Evolutionary conservation across 2,797 vertebrate species (phyloP), one percentile per base, ranked within the genome.

Genomic region (Pampus argenteus): DNA sequence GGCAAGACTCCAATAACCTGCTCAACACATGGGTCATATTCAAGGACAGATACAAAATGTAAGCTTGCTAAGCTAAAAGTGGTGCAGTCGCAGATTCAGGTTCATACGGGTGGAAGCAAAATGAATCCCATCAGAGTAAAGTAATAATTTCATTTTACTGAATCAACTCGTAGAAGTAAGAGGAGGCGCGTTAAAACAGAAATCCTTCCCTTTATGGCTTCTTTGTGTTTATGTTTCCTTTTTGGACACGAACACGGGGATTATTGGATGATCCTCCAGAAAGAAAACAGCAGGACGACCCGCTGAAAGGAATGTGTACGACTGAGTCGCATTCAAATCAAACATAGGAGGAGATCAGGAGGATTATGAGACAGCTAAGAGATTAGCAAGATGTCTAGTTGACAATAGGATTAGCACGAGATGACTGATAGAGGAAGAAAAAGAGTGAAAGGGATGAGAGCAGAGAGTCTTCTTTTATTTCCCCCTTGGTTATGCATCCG

Each of bases 1-100:
- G 87, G 79, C 83, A 6, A 54, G 17, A 52, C 65, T 88, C 89
- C 89, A 87, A 45, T 66, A 81, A 84, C 76, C 83, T 86, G 85
- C 72, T 62, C 65, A 82, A 66, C 81, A 86, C 74, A 83, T 85
- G 85, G 64, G 29, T 51, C 80, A 70, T n/a, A 66, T 17, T 79
- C 64, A 55, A 60, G 18, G 29, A 51, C 55, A 22, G 42, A 71
- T 52, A 48, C 69, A 79, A 74, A 74, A 76, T 68, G 26, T 75
- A 61, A 57, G 18, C 64, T 50, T 34, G 34, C 47, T 68, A 44
- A 44, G 10, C 36, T 45, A 51, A 45, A 58, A 72, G 47, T 50
- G 15, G 6, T 56, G 26, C 18, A 36, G 26, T 44, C 26, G 23
- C n/a, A 42, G 45, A n/a, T n/a, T n/a, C n/a, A n/a, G 29, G 52